Evolutionary conservation across 2,797 vertebrate species (phyloP).

Genomic region (Cebuella pygmaea): DNA sequence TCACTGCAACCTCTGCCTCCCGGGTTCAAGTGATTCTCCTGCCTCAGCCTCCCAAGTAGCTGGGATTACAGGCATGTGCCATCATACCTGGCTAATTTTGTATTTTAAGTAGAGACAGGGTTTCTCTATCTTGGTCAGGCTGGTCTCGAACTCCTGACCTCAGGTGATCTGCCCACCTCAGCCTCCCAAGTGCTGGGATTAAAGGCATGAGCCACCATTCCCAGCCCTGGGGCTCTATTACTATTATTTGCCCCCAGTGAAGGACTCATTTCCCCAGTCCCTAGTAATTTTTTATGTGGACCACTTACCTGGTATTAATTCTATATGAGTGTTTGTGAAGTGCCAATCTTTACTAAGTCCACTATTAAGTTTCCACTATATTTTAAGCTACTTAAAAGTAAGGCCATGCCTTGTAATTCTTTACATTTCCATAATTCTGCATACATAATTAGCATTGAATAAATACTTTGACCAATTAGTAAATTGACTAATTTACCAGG

Average conservation of each 20-base stretch:
- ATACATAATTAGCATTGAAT: neutral
- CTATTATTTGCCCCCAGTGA: neutral
- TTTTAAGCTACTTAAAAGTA: constrained; percentile 12
- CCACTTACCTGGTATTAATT: neutral
- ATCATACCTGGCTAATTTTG: too few relatives aligned
- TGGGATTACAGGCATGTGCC: too few relatives aligned
- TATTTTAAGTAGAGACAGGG: too few relatives aligned
- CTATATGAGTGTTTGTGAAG: neutral
- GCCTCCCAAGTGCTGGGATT: too few relatives aligned
- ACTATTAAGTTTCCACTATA: neutral
- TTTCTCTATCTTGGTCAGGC: too few relatives aligned
- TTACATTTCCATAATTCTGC: neutral
- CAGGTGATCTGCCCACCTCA: too few relatives aligned
- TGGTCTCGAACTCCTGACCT: too few relatives aligned
- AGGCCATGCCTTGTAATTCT: neutral
- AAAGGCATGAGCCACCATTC: too few relatives aligned
- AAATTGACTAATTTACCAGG: neutral
- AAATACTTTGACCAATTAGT: neutral
- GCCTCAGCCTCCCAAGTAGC: too few relatives aligned
- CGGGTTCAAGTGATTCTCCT: too few relatives aligned
- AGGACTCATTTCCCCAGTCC: neutral
- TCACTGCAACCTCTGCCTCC: too few relatives aligned
- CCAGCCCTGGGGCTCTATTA: neutral
- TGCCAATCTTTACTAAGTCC: neutral
- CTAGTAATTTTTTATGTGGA: neutral